Base-by-base conservation (phyloP, 2,113 vertebrate genomes). In the Rhinichthys klamathensis region DNA sequence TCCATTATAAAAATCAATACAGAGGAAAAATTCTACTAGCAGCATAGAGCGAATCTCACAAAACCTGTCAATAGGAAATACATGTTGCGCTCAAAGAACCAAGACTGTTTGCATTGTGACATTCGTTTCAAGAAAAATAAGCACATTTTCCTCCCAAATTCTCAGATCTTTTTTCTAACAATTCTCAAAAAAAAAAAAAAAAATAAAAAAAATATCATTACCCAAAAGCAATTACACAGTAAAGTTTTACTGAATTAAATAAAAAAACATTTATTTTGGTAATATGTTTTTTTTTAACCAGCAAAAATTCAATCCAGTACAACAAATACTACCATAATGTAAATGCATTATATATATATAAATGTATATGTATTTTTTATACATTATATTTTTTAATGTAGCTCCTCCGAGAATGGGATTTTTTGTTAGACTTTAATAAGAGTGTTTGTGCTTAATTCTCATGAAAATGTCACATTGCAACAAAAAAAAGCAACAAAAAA, bases 1-100 rank as follows among this genome's bases (percentile, higher is more conserved):
- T 76, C 9, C 63, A 72, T 77, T 76, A 13, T 3, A 38, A 77
- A 84, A 72, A 70, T 75, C 84, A 70, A 81, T 69, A 61, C 32
- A 80, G 21, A 81, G 8, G 27, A 7, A n/a, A 35, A 35, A 15
- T 60, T 41, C 15, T 11, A 70, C 32, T 38, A 38, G 18, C 1
- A 3, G n/a, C n/a, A n/a, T 30, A 76, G 11, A 18, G 46, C 54
- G 27, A 30, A 35, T 21, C 5, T 35, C 16, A 56, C 49, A 35
- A 56, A 77, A 77, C 49, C 25, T 1, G 74, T 23, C 74, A 23
- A 41, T 63, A 25, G 60, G 12, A 63, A 27, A 4, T n/a, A n/a
- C 6, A 69, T 21, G 35, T 35, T 35, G 1, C 6, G 7, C 7
- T 32, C 65, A 69, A 38, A 35, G 32, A 35, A 35, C 63, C n/a